phyloP scores from a whole-genome alignment of 1,140 invertebrate genomes.

The Pseudomyrmex sp. region DNA sequence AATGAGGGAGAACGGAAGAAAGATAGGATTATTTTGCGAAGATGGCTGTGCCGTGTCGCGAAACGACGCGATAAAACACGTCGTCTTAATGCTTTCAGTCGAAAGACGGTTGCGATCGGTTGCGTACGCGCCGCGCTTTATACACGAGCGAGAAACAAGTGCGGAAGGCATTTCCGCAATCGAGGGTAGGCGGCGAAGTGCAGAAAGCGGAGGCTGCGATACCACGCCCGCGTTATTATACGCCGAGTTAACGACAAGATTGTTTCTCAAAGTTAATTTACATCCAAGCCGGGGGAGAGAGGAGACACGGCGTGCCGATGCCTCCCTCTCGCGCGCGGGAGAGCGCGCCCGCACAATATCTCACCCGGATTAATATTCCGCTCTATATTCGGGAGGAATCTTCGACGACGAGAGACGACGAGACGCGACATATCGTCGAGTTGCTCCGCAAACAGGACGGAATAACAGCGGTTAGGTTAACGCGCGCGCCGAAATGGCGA shows the following conservation, averaged over 20 bases:
- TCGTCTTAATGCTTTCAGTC: slow-evolving; percentile 5
- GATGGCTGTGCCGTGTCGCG: background rate
- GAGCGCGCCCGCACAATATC: slow-evolving; percentile 7
- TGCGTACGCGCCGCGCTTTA: background rate
- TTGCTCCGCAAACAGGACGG: slow-evolving; percentile 40
- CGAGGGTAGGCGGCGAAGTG: slow-evolving; percentile 3
- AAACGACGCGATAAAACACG: slow-evolving; percentile 33
- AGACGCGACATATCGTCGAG: slow-evolving; percentile 37
- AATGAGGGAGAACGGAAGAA: background rate
- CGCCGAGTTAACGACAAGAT: slow-evolving; percentile 72
- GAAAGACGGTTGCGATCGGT: slow-evolving; percentile 14
- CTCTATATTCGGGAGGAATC: slow-evolving; percentile 43
- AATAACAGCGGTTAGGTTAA: slow-evolving; percentile 50
- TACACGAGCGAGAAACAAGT: background rate
- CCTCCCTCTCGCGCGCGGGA: background rate
- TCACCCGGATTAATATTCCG: slow-evolving; percentile 58
- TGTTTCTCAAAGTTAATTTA: slow-evolving; percentile 77
- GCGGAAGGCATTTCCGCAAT: background rate
- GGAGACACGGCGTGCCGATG: slow-evolving; percentile 49
- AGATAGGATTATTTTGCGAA: slow-evolving; percentile 34
- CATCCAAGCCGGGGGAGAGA: slow-evolving; percentile 54
- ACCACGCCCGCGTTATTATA: slow-evolving; percentile 71
- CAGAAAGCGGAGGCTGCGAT: slow-evolving; percentile 60
- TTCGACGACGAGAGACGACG: slow-evolving; percentile 34
- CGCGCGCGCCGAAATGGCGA: slow-evolving; percentile 38